phyloP scores from a whole-genome alignment of 2,113 vertebrate species.

The Aspiorhynchus laticeps region DNA sequence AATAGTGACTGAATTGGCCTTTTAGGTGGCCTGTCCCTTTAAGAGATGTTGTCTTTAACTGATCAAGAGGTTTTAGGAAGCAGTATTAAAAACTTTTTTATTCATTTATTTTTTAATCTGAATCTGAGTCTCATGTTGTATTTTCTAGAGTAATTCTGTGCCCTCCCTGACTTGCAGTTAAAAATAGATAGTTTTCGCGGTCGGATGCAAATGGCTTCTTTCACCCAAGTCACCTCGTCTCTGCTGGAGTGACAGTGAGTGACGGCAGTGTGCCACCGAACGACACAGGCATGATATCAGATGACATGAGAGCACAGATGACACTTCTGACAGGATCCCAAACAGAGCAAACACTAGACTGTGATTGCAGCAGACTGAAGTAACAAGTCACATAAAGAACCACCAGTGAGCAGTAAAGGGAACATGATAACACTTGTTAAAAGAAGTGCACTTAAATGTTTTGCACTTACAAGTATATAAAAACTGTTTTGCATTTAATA shows the following conservation, averaged over 20 bases:
- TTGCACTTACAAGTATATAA: too few relatives aligned
- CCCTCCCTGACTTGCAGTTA: conserved; percentile 65
- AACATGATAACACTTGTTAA: not conserved
- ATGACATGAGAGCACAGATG: conserved; percentile 55
- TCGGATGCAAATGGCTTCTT: conserved; percentile 62
- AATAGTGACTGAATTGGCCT: not conserved
- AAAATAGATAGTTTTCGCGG: conserved; percentile 67
- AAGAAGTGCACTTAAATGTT: not conserved
- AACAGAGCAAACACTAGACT: not conserved
- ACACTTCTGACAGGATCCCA: conserved; percentile 39
- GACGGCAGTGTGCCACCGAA: conserved; percentile 54
- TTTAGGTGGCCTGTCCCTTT: not conserved
- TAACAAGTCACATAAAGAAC: too few relatives aligned
- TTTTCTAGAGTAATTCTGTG: conserved; percentile 34
- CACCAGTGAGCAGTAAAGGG: not conserved
- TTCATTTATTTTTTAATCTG: not conserved
- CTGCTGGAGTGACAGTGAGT: conserved; percentile 62
- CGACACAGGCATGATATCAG: conserved; percentile 55
- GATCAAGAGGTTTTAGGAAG: not conserved
- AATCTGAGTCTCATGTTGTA: not conserved
- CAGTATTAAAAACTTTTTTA: not conserved
- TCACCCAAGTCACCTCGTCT: conserved; percentile 54
- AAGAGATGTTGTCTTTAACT: not conserved
- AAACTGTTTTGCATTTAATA: too few relatives aligned
- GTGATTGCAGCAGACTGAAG: not conserved